These are phyloP conservation scores for Cydia strobilella DNA, from an alignment of 1,140 invertebrate species.

Conservation along the genomic window DNA sequence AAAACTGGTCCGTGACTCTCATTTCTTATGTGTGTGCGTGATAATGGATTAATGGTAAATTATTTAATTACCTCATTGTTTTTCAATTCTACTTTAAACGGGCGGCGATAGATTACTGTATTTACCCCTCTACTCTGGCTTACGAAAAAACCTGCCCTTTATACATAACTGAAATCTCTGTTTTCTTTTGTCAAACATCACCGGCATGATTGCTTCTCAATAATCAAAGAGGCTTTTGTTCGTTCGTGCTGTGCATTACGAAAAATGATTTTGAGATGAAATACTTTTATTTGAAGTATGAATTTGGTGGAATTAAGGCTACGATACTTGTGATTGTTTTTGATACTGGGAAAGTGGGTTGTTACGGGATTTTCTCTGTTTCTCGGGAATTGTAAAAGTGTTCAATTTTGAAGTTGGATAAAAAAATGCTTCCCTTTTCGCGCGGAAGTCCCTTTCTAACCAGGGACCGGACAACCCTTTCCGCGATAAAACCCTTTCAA, in stretches of 20 bases:
- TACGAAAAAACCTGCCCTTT: neutral
- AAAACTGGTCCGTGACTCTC: no score
- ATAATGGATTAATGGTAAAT: no score
- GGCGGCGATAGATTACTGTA: neutral
- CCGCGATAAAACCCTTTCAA: no score
- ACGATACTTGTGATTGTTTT: slow-evolving; percentile 1
- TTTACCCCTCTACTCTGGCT: neutral
- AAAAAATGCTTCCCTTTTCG: no score
- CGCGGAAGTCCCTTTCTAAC: no score
- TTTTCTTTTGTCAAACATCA: slow-evolving; percentile 30
- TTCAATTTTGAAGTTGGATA: no score
- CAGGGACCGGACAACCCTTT: no score
- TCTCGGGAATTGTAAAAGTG: neutral
- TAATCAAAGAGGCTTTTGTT: slow-evolving; percentile 18
- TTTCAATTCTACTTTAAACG: no score
- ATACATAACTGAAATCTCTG: slow-evolving; percentile 14
- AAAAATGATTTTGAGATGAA: neutral
- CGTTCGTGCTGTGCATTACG: slow-evolving; percentile 14
- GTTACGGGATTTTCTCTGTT: neutral
- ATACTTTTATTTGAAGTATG: slow-evolving; percentile 19
- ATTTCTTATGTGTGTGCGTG: no score
- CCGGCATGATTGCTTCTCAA: slow-evolving; percentile 11
- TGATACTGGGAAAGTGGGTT: neutral
- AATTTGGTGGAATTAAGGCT: neutral
- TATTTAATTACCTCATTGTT: no score